Conservation (phyloP, 1,140 invertebrate species). For the Megalopta genalis region DNA sequence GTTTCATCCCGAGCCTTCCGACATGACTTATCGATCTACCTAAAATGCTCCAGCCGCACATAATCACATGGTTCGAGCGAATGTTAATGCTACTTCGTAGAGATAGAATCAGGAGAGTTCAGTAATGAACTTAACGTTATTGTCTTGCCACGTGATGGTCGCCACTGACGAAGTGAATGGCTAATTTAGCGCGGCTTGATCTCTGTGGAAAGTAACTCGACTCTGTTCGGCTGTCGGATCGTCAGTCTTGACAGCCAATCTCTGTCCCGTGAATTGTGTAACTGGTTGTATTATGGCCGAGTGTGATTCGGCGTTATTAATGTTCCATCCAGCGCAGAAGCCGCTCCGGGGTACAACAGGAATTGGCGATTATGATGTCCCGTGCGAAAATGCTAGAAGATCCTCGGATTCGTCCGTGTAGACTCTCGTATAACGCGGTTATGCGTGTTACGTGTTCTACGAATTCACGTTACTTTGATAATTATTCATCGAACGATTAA, state of each 20-base stretch:
- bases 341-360: neutral
- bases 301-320: neutral
- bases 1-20: no score
- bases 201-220: neutral
- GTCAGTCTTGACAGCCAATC: conserved; percentile 5
- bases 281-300: neutral
- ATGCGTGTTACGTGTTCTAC: no score
- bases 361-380: neutral
- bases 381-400: neutral
- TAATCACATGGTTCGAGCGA: neutral
- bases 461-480: no score
- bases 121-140: conserved; percentile 5
- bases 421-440: no score
- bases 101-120: neutral
- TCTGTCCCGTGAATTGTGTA: neutral
- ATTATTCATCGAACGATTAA: no score
- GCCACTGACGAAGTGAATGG: neutral
- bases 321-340: neutral
- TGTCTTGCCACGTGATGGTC: neutral
- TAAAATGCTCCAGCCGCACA: neutral
- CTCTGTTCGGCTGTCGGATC: neutral
- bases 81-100: neutral
- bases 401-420: no score
- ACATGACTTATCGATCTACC: no score
- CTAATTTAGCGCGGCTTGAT: neutral